Evolutionary conservation across 2,888 invertebrate genomes (phyloP).

Genomic region (Empis livida): DNA sequence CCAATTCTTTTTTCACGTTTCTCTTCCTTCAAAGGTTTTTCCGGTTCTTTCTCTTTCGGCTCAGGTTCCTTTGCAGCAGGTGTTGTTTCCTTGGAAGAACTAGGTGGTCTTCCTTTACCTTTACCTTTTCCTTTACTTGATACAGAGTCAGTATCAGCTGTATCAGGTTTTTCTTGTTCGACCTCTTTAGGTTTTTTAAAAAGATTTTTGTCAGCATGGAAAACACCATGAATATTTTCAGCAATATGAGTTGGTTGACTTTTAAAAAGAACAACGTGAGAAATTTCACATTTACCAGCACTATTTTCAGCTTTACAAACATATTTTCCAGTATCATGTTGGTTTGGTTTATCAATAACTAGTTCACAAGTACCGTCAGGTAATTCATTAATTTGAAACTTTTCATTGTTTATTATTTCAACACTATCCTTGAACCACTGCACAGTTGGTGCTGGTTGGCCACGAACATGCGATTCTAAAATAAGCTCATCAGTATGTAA

Average conservation of each 20-base stretch:
- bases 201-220: constrained; percentile 33
- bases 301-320: constrained; percentile 63
- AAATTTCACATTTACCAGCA: constrained; percentile 58
- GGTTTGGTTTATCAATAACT: constrained; percentile 49
- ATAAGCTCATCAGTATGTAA: constrained; percentile 58
- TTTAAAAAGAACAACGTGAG: constrained; percentile 54
- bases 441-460: constrained; percentile 56
- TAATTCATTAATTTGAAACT: constrained; percentile 52
- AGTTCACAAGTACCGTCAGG: constrained; percentile 64
- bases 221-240: constrained; percentile 36
- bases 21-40: constrained; percentile 22
- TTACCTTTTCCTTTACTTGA: constrained; percentile 15
- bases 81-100: background rate
- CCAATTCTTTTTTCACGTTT: constrained; percentile 33
- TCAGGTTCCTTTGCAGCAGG: constrained; percentile 3
- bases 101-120: constrained; percentile 11
- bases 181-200: constrained; percentile 14
- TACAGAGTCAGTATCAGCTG: constrained; percentile 15
- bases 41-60: constrained; percentile 14
- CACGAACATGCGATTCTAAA: constrained; percentile 64
- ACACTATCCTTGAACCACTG: constrained; percentile 66
- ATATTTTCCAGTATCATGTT: constrained; percentile 60
- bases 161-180: constrained; percentile 14
- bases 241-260: constrained; percentile 39
- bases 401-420: constrained; percentile 42